Percentiles rank a stretch among this genome's conserved stretches.
phyloP scores from a whole-genome alignment of 2,113 vertebrate genomes.

The Catagonus wagneri region DNA sequence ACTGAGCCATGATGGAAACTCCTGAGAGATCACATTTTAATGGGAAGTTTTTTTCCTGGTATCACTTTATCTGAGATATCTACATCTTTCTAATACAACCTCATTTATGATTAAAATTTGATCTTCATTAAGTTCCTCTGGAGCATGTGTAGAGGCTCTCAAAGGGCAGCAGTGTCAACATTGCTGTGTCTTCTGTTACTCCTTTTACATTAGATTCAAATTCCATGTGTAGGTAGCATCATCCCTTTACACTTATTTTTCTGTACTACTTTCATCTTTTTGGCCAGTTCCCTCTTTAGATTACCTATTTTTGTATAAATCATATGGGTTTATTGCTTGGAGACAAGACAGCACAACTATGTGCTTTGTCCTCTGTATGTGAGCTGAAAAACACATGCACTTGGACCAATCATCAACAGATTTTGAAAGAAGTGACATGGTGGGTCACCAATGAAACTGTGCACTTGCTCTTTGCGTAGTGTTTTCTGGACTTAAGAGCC shows the following conservation, averaged over 20 bases:
- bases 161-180: accelerated
- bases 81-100: neutral
- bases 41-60: neutral
- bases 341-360: neutral
- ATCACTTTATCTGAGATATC: neutral
- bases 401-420: neutral
- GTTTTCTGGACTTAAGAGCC: neutral
- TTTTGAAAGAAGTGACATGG: neutral
- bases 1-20: too few species aligned
- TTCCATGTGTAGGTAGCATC: neutral
- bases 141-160: too few species aligned
- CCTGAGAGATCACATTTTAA: neutral
- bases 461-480: neutral
- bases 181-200: neutral
- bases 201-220: neutral
- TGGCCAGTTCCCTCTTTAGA: neutral
- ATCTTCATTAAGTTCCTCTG: neutral
- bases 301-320: neutral
- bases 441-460: neutral
- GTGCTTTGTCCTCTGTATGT: neutral
- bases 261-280: neutral
- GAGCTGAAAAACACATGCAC: neutral
- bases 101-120: neutral
- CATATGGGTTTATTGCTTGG: too few species aligned
- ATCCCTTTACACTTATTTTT: neutral